These are phyloP conservation scores for Druon quercuslanigerum DNA, from an alignment of 1,140 invertebrate genomes.

Conservation along the genomic window DNA sequence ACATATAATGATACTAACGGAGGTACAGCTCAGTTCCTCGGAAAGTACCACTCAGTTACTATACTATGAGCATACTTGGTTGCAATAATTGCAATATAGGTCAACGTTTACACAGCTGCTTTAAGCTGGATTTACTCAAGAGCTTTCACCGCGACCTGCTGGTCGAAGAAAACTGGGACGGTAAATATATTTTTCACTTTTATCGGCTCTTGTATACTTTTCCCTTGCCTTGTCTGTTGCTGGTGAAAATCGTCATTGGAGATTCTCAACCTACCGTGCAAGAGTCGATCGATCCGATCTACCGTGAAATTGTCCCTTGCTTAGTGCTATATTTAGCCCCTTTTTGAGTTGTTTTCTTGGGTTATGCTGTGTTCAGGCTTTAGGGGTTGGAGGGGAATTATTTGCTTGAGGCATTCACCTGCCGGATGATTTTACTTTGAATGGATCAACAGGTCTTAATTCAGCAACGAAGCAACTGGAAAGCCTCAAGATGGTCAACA, in stretches of 20 bases:
- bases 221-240: slow-evolving; percentile 45
- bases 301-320: not conserved
- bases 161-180: slow-evolving; percentile 69
- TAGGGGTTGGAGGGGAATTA: not conserved
- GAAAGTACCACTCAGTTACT: not conserved
- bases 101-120: slow-evolving; percentile 74
- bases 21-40: not conserved
- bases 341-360: not conserved
- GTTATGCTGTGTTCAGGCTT: not conserved
- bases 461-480: not conserved
- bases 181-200: slow-evolving; percentile 72
- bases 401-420: not conserved
- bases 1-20: not conserved
- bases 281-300: not conserved
- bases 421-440: slow-evolving; percentile 31
- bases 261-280: slow-evolving; percentile 15
- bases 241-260: slow-evolving; percentile 46
- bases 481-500: too few relatives aligned
- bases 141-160: slow-evolving; percentile 67
- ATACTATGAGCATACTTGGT: slow-evolving; percentile 40
- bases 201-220: slow-evolving; percentile 45
- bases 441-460: slow-evolving; percentile 27
- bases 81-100: slow-evolving; percentile 72
- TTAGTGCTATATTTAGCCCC: not conserved
- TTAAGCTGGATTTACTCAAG: slow-evolving; percentile 73